Base-by-base conservation (phyloP, 2,888 invertebrate species). In the Volucella bombylans region DNA sequence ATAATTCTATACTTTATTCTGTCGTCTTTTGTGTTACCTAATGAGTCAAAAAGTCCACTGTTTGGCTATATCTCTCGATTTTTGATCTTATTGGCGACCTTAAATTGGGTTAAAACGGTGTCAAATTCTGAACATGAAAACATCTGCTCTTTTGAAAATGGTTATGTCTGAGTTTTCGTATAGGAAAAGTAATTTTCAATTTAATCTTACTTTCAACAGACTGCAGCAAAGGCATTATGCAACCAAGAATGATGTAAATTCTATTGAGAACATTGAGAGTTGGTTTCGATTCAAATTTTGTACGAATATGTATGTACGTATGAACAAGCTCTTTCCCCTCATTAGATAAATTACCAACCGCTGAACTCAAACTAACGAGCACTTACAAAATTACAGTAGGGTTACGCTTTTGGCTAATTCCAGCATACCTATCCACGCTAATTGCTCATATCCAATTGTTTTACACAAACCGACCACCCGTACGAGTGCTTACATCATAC, bases 391-490 rank as follows among this genome's bases (percentile, higher is more conserved):
- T 82, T 82, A 77, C 78, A 78, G 47, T 67, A 72, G 55, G 59
- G 59, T 45, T 67, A 72, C 82, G 49, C 80, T 80, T 80, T 80
- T 83, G 83, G 69, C 45, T 69, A 83, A 83, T 80, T 80, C 74
- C 80, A 45, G 61, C 74, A 72, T 74, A 69, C 39, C n/a, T 65
- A 67, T 61, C 47, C 52, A 54, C 39, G 74, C 80, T 83, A 83
- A 83, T 83, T 83, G 80, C 65, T 76, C 79, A 65, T 76, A 74
- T 80, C 69, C 80, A 83, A 83, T 83, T 83, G 83, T 83, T 80
- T 83, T 64, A 45, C 47, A 62, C 62, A 71, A 55, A 14, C 62
- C 39, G 74, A 62, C 69, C 74, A 65, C 79, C 71, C 67, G 18
- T 67, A 31, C 43, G 15, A 68, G 12, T 45, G 12, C 62, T 62